phyloP scores from a whole-genome alignment of 2,113 vertebrate species.

The Catharus bicknelli region DNA sequence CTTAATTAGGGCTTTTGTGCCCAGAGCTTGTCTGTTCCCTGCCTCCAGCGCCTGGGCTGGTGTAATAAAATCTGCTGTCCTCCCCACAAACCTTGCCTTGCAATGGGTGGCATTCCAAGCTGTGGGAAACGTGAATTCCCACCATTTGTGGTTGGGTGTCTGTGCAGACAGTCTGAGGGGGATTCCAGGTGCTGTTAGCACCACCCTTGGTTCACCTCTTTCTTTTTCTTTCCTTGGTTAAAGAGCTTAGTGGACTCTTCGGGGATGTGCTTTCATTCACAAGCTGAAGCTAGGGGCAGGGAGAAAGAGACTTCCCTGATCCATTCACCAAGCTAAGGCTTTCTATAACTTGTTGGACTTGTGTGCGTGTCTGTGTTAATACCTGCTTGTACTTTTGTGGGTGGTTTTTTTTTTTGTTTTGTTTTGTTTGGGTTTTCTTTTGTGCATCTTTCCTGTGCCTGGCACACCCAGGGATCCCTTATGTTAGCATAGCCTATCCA shows the following conservation, averaged over 20 bases:
- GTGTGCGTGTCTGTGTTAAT: constrained; percentile 57
- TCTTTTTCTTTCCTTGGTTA: background rate
- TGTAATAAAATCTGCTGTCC: background rate
- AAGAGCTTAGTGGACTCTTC: constrained; percentile 8
- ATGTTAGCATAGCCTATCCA: constrained; percentile 49
- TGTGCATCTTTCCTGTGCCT: constrained; percentile 53
- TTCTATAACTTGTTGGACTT: constrained; percentile 63
- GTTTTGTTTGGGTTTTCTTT: background rate
- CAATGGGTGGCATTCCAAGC: background rate
- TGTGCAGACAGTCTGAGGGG: background rate
- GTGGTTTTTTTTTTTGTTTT: background rate
- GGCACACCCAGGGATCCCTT: constrained; percentile 26
- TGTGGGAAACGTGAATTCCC: background rate
- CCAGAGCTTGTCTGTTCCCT: background rate
- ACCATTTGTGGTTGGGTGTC: background rate
- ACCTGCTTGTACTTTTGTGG: constrained; percentile 51
- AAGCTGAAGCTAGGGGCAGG: constrained; percentile 23
- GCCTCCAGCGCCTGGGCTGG: background rate
- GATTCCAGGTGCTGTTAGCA: constrained; percentile 49
- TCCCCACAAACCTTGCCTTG: background rate
- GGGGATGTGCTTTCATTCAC: constrained; percentile 24
- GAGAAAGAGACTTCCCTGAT: constrained; percentile 17
- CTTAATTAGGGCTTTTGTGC: constrained; percentile 34
- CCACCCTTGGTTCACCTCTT: constrained; percentile 34
- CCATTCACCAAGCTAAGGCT: constrained; percentile 47